phyloP scores from a whole-genome alignment of 2,888 invertebrate genomes.

The Pteria penguin region DNA sequence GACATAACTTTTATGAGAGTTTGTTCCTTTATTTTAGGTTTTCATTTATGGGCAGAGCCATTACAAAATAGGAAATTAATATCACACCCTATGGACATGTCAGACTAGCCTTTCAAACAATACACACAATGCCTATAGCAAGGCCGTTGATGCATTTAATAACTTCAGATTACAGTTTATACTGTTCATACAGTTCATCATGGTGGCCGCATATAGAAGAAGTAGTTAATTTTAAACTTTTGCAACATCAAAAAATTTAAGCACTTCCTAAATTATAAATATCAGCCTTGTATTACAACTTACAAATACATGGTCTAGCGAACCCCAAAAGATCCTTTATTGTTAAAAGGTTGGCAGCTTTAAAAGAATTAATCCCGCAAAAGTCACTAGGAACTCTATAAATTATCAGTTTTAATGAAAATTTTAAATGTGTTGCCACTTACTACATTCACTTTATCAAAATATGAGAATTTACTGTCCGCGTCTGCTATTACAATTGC shows the following conservation, averaged over 20 bases:
- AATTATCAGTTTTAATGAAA: background rate
- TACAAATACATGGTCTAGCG: background rate
- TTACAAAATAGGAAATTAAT: too few species aligned
- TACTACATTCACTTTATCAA: background rate
- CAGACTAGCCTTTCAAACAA: background rate
- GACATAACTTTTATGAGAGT: too few species aligned
- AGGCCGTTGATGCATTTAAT: background rate
- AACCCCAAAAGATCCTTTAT: background rate
- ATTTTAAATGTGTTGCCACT: background rate
- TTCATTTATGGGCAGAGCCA: too few species aligned
- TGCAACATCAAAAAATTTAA: background rate
- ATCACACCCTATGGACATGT: too few species aligned
- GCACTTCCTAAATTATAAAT: background rate
- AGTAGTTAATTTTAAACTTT: background rate
- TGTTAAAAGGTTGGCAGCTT: background rate
- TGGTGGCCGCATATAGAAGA: background rate
- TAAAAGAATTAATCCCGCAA: too few species aligned
- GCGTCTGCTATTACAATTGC: background rate
- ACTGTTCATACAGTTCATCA: too few species aligned
- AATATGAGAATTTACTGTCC: background rate
- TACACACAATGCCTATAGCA: background rate
- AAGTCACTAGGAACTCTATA: too few species aligned
- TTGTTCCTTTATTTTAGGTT: too few species aligned
- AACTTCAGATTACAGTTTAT: background rate
- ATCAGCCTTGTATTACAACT: background rate